Evolutionary conservation across 2,888 invertebrate genomes (phyloP).

Genomic region (Oligia strigilis): DNA sequence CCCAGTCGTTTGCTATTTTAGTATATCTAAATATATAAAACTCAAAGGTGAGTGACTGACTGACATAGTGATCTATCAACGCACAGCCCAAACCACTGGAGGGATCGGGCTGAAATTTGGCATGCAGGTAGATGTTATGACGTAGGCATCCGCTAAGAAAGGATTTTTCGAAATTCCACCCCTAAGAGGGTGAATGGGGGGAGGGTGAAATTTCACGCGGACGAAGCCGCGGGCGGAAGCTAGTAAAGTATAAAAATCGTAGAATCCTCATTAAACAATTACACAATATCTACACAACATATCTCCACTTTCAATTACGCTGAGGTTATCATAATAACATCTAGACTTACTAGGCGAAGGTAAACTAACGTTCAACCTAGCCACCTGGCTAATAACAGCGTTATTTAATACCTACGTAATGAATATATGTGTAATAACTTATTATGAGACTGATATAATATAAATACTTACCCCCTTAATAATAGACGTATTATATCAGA

Average conservation of each 20-base stretch:
- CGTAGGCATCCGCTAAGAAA: too few relatives aligned
- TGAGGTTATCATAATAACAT: conserved; percentile 51
- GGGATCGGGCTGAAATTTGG: too few relatives aligned
- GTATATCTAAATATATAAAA: background rate
- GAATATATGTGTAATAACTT: background rate
- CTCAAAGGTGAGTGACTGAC: too few relatives aligned
- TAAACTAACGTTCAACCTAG: conserved; percentile 11
- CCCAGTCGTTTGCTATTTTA: too few relatives aligned
- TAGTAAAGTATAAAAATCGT: background rate
- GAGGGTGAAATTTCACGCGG: too few relatives aligned
- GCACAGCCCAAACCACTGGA: too few relatives aligned
- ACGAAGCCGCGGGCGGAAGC: too few relatives aligned
- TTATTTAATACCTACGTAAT: conserved; percentile 31
- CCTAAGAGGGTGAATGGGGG: too few relatives aligned
- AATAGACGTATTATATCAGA: too few relatives aligned
- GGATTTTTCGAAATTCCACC: too few relatives aligned
- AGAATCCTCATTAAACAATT: conserved; percentile 41
- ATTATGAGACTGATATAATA: background rate
- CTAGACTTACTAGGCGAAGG: conserved; percentile 44
- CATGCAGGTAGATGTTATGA: too few relatives aligned
- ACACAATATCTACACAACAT: conserved; percentile 40
- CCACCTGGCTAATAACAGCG: conserved; percentile 27
- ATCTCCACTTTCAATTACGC: conserved; percentile 54
- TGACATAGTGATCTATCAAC: too few relatives aligned
- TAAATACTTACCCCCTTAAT: background rate